Evolutionary conservation across 1,140 invertebrate genomes (phyloP).

Genomic region (Thrips palmi): DNA sequence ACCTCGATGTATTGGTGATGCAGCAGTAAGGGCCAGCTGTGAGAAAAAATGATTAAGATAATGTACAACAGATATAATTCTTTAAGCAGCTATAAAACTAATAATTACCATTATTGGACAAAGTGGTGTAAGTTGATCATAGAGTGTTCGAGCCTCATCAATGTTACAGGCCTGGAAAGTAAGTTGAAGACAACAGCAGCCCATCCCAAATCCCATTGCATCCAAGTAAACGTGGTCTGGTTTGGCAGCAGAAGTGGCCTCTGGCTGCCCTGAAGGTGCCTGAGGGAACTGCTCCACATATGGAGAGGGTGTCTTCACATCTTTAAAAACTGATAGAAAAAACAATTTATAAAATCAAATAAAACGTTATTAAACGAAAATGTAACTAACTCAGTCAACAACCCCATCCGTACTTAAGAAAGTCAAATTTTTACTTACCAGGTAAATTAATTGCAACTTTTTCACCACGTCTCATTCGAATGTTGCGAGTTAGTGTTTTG

Average conservation of each 20-base stretch:
- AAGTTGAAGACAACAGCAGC: slow-evolving; percentile 90
- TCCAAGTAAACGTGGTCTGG: slow-evolving; percentile 91
- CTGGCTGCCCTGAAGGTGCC: slow-evolving; percentile 45
- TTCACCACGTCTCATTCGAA: slow-evolving; percentile 71
- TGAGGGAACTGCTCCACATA: slow-evolving; percentile 56
- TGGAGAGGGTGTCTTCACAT: slow-evolving; percentile 55
- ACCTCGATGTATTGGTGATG: slow-evolving; percentile 85
- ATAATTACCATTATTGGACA: slow-evolving; percentile 85
- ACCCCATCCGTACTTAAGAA: neutral
- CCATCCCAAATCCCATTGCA: slow-evolving; percentile 99
- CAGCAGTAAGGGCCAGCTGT: slow-evolving; percentile 86
- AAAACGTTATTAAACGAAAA: neutral
- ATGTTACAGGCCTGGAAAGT: slow-evolving; percentile 93
- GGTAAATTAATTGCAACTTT: slow-evolving; percentile 95
- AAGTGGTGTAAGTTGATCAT: slow-evolving; percentile 92
- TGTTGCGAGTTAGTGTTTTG: slow-evolving; percentile 86
- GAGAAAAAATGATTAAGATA: slow-evolving; percentile 12
- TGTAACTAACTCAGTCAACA: neutral
- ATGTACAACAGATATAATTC: slow-evolving; percentile 1
- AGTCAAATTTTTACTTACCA: slow-evolving; percentile 34
- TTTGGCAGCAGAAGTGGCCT: slow-evolving; percentile 37
- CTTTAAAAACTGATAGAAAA: slow-evolving; percentile 60
- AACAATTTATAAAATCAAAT: slow-evolving; percentile 9
- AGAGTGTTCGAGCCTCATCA: slow-evolving; percentile 81
- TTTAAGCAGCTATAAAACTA: slow-evolving; percentile 5